These are phyloP conservation scores for Calypte anna DNA, from an alignment of 2,113 vertebrate genomes.

Conservation along the genomic window DNA sequence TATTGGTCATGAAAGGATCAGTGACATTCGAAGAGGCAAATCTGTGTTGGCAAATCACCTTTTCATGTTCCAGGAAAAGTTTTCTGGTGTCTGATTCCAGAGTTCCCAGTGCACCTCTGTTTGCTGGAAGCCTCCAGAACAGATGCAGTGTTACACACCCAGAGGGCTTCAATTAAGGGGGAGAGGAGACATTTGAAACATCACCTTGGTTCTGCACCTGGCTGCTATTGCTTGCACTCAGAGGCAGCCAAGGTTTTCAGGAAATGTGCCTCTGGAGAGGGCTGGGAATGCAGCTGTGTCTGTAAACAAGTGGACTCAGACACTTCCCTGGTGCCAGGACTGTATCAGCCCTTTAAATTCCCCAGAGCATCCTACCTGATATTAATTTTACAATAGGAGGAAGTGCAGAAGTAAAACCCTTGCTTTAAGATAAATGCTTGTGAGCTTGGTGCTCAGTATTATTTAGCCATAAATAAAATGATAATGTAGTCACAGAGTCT, in stretches of 20 bases:
- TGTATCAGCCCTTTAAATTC: neutral
- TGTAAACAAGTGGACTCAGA: neutral
- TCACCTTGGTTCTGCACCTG: neutral
- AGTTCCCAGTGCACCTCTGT: neutral
- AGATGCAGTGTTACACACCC: neutral
- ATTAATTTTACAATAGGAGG: neutral
- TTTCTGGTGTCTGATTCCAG: neutral
- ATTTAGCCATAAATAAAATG: constrained; percentile 16
- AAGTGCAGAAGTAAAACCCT: neutral
- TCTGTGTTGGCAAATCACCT: neutral
- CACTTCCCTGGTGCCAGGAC: fast-evolving
- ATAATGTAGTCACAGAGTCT: neutral
- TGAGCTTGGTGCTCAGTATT: neutral
- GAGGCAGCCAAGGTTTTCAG: neutral
- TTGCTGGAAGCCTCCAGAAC: neutral
- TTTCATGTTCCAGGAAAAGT: neutral
- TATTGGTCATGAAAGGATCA: fast-evolving
- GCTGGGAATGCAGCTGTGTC: neutral
- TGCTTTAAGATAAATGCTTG: neutral
- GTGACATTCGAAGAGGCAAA: neutral
- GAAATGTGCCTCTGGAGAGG: neutral
- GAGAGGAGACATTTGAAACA: neutral
- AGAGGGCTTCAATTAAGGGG: neutral
- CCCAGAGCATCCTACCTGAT: neutral
- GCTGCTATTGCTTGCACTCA: neutral